Percentiles rank a stretch among this genome's conserved stretches.
Evolutionary conservation across 2,888 invertebrate species (phyloP).

Genomic region (Drosophila eohydei): DNA sequence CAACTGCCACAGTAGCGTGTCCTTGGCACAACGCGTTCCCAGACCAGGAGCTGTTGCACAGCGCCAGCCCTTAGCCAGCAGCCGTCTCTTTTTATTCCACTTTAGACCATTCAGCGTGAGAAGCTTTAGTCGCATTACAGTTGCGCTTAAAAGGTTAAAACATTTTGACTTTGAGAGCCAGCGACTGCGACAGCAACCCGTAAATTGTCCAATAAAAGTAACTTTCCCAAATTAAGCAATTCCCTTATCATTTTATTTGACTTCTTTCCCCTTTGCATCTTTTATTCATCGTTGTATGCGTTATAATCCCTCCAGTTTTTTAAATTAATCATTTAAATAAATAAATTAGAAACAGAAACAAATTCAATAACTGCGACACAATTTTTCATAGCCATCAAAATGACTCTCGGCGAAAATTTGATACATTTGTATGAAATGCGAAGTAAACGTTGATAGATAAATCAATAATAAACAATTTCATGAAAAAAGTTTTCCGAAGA

Average conservation of each 20-base stretch:
- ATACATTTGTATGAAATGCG: not conserved
- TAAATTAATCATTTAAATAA: conserved; percentile 55
- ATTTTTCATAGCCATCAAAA: conserved; percentile 25
- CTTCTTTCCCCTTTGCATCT: conserved; percentile 1
- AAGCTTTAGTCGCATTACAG: conserved; percentile 74
- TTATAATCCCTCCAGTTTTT: conserved; percentile 50
- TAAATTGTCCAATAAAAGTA: conserved; percentile 64
- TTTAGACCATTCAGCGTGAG: conserved; percentile 35
- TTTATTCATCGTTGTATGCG: conserved; percentile 1
- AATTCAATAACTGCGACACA: conserved; percentile 17
- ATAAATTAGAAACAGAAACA: conserved; percentile 46
- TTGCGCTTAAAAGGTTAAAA: conserved; percentile 76
- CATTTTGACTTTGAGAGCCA: conserved; percentile 64
- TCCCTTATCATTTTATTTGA: conserved; percentile 24
- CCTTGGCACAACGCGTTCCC: conserved; percentile 49
- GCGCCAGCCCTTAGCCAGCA: conserved; percentile 18
- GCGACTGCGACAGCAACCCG: conserved; percentile 29
- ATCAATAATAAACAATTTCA: not conserved
- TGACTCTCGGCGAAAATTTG: conserved; percentile 8
- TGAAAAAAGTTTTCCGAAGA: no score
- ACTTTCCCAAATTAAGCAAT: conserved; percentile 59
- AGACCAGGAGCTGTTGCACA: conserved; percentile 6
- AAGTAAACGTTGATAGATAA: not conserved
- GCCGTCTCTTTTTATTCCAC: conserved; percentile 9
- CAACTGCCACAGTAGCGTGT: conserved; percentile 35